Evolutionary conservation across 2,797 vertebrate genomes (phyloP), one percentile per base, ranked within the genome.

Genomic region (Micrastur ruficollis): DNA sequence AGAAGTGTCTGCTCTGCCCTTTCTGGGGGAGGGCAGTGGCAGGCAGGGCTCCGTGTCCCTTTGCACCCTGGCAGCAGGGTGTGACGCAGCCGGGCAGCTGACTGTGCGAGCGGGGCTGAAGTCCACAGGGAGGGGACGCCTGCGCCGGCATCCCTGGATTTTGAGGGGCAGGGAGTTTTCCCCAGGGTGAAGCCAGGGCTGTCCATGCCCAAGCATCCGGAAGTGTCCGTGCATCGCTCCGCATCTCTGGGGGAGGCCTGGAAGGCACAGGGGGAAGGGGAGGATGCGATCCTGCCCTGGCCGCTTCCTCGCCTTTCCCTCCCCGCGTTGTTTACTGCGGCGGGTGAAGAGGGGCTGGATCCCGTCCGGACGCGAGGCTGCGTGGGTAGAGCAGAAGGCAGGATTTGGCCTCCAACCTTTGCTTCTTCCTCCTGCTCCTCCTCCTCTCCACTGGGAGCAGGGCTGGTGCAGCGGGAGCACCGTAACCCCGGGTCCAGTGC

Each of bases 391-490:
- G 66, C 82, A 40, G 86, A 90, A 95, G 90, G 94, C 96, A 96
- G 96, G 93, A 91, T 96, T 95, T 96, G 93, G 93, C 93, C 91
- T 95, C 86, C 90, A 80, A 90, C 84, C 88, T 94, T 86, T 61
- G 42, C 82, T 93, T 55, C 91, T 70, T 87, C 76, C 47, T 90
- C 36, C 68, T 95, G 70, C 92, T 95, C 81, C 78, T 96, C 82
- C 84, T 85, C 74, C 50, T 81, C 38, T 47, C 91, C 2, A 5
- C 68, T 72, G 88, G 93, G 86, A 94, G 73, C 58, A 47, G 75
- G 49, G n/a, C 52, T 80, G 78, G 72, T 6, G 6, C 20, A 1
- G 66, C 0, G 2, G 90, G 85, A 96, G 87, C 26, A 6, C 80
- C 7, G 2, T 88, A 82, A 94, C 94, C 84, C 74, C 5, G 2